Evolutionary conservation across 2,888 invertebrate species (phyloP), one percentile per base, ranked within the genome.

Genomic region (Epinotia demarniana): DNA sequence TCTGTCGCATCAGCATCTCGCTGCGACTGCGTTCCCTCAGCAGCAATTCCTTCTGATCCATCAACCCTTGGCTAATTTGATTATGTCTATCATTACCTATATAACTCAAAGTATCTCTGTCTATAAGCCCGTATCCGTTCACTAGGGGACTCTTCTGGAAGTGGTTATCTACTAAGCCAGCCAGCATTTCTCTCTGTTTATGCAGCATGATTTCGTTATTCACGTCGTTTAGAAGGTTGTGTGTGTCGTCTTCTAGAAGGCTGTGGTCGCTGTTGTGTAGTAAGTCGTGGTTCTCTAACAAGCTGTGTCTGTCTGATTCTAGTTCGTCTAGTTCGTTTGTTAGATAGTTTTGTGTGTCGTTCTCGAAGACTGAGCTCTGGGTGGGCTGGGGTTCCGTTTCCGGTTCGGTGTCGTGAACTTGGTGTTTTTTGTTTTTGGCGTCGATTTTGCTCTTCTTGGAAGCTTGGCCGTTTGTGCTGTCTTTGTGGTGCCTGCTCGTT

Each of bases 361-460:
- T 89, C 66, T 93, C 93, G 81, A 92, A 92, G 49, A 91, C 90
- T 62, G 91, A 90, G 60, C 64, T 78, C 79, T 85, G 72, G 81
- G 80, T 68, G 80, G 82, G 72, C 80, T 81, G 62, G 11, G 72
- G 78, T 77, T 83, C 83, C 19, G 75, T 79, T 77, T 82, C 81
- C 75, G 82, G 77, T 74, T 77, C 82, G 77, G 83, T 93, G 94
- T 94, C 84, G 92, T 95, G 64, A 9, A 11, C 27, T 27, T 64
- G 64, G 85, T 94, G 94, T 79, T 92, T 87, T 85, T 94, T 95
- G 78, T 94, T 90, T 90, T 95, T 92, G 78, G 88, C 93, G 87
- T 94, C 91, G 78, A 82, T 83, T 89, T 90, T 92, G 84, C 88
- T 92, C 84, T 90, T 92, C 89, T 92, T 94, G 79, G 83, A 9